Base-by-base conservation (phyloP, 2,797 vertebrate species). In the Stomatorhinus walkeri region DNA sequence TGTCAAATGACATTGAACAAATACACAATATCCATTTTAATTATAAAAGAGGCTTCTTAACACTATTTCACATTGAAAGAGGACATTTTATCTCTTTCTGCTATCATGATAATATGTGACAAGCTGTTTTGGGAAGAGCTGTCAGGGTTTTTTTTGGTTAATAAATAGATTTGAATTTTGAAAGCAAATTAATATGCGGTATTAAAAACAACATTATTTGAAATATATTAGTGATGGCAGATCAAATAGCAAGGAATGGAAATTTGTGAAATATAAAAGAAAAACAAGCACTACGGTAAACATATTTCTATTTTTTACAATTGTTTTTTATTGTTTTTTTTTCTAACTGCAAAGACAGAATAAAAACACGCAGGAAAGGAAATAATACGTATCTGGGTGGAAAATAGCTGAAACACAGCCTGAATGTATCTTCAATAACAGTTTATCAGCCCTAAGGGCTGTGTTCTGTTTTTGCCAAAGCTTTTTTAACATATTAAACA, bases 91-190 rank as follows among this genome's bases (percentile, higher is more conserved):
- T 46, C 40, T 84, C n/a, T 49, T 51, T 49, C n/a, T 76, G 76
- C 48, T 51, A 49, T 32, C 54, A 40, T 88, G 64, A 1, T 56
- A 43, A 56, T 40, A 79, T 49, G 43, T 22, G 92, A 93, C 88
- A 81, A 16, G 89, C 92, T 91, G 93, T 93, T 93, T 91, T 92
- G 91, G 91, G 92, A 92, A 92, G 91, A 91, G 90, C 46, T 90
- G 89, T 28, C 61, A 92, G 88, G 90, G 1, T n/a, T 22, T 59
- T 22, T 32, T 6, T 87, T 48, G 0, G n/a, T 46, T 24, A 19
- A 54, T n/a, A 86, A 86, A 56, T 9, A 87, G 12, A 87, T 40
- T 85, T 22, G 7, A 83, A 43, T 83, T n/a, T 28, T 83, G 16
- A 83, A 83, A 19, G 36, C 79, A 48, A 46, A 83, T 48, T 5